Percentiles rank a stretch among this genome's conserved stretches.
Conservation (phyloP, 2,113 vertebrate genomes). For the Neomonachus schauinslandi region DNA sequence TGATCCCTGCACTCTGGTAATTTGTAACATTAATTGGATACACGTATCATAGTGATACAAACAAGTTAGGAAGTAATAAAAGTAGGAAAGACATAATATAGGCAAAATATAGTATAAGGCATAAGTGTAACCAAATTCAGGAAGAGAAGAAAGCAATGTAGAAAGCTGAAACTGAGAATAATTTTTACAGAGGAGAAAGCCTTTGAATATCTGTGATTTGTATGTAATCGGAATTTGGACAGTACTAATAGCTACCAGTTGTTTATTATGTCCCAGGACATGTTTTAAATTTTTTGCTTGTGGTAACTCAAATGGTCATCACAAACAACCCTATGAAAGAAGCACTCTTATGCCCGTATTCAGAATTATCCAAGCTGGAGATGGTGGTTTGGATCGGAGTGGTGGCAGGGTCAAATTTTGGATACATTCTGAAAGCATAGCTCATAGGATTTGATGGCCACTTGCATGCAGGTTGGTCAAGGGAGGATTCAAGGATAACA, state of each 20-base stretch:
- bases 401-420: not conserved
- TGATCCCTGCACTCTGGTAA: not conserved
- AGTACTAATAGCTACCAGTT: not conserved
- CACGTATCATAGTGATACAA: not conserved
- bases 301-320: not conserved
- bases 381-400: not conserved
- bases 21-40: conserved; percentile 15
- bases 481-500: not conserved
- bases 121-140: not conserved
- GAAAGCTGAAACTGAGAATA: not conserved
- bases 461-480: not conserved
- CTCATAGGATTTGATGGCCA: not conserved
- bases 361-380: not conserved
- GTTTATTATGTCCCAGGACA: not conserved
- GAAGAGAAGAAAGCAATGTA: not conserved
- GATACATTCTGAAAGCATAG: not conserved
- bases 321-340: not conserved
- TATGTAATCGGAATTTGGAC: not conserved
- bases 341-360: not conserved
- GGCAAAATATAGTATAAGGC: not conserved
- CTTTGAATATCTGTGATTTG: not conserved
- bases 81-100: not conserved
- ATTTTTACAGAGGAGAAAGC: not conserved
- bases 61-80: conserved; percentile 14
- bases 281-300: not conserved